Evolutionary conservation across 2,888 invertebrate genomes (phyloP).

Genomic region (Epirrhoe alternata): DNA sequence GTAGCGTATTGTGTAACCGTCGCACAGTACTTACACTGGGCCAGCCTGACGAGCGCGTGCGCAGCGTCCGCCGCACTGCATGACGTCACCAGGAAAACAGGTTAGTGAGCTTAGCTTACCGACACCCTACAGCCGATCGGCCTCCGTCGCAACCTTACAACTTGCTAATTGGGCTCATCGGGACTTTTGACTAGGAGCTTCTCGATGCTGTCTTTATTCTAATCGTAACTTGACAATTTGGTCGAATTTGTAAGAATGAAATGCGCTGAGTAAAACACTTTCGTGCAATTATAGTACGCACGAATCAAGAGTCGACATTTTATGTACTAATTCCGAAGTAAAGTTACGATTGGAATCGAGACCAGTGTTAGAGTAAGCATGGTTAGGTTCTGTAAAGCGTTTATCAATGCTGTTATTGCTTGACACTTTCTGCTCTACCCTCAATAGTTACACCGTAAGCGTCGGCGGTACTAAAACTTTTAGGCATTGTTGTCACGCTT

Average conservation of each 20-base stretch:
- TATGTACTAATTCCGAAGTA: neutral
- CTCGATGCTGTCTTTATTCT: no score
- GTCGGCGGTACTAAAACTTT: no score
- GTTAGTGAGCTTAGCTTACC: slow-evolving; percentile 57
- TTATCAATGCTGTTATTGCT: neutral
- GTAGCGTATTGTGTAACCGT: slow-evolving; percentile 10
- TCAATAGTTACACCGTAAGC: no score
- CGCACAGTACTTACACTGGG: slow-evolving; percentile 92
- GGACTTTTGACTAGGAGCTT: neutral
- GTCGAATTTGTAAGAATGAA: neutral
- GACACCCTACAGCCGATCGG: slow-evolving; percentile 31
- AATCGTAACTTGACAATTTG: no score
- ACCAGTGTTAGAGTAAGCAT: neutral
- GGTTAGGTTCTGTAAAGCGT: neutral
- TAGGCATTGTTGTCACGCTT: neutral
- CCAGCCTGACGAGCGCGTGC: slow-evolving; percentile 95
- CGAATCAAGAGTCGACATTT: neutral
- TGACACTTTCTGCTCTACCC: neutral
- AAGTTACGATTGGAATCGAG: no score
- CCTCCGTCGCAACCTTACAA: slow-evolving; percentile 19
- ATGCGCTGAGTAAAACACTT: neutral
- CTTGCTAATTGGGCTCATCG: neutral
- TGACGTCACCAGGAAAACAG: slow-evolving; percentile 56
- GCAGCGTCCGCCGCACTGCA: slow-evolving; percentile 87
- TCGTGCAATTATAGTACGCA: neutral